These are phyloP conservation scores for Ochropleura plecta DNA, from an alignment of 2,888 invertebrate species.

Conservation along the genomic window DNA sequence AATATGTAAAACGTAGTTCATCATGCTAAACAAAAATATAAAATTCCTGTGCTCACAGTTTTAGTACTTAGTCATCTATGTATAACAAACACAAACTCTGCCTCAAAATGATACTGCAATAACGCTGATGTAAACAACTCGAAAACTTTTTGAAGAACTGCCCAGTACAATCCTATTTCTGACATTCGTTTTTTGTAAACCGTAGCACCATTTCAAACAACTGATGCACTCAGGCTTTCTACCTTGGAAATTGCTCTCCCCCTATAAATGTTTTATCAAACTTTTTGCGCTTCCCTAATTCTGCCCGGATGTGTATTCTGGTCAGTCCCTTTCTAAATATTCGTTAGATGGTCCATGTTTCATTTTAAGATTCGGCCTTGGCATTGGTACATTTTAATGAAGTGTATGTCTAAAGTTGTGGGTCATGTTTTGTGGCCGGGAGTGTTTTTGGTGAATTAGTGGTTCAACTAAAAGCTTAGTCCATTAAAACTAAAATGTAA, in stretches of 20 bases:
- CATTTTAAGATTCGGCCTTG: conserved; percentile 23
- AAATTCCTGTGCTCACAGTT: background rate
- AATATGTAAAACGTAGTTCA: background rate
- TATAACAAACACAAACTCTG: background rate
- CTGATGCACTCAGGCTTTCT: conserved; percentile 52
- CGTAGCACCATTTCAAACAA: conserved; percentile 50
- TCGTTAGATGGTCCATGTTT: conserved; percentile 12
- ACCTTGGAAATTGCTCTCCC: conserved; percentile 41
- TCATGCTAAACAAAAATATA: background rate
- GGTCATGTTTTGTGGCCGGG: conserved; percentile 11
- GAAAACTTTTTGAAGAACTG: conserved; percentile 13
- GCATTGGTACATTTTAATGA: background rate
- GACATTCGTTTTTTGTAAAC: conserved; percentile 60
- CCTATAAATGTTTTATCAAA: conserved; percentile 53
- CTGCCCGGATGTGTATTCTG: conserved; percentile 36
- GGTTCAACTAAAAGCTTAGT: conserved; percentile 7
- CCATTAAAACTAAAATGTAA: conserved; percentile 10
- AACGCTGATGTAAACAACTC: background rate
- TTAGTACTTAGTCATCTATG: background rate
- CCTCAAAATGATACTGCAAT: background rate
- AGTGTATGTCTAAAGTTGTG: conserved; percentile 22
- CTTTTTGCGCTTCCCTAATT: conserved; percentile 49
- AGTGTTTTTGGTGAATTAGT: conserved; percentile 11
- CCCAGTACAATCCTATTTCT: conserved; percentile 30
- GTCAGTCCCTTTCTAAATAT: conserved; percentile 48